Conservation (phyloP, 1,140 invertebrate genomes). For the Papilio polyxenes region DNA sequence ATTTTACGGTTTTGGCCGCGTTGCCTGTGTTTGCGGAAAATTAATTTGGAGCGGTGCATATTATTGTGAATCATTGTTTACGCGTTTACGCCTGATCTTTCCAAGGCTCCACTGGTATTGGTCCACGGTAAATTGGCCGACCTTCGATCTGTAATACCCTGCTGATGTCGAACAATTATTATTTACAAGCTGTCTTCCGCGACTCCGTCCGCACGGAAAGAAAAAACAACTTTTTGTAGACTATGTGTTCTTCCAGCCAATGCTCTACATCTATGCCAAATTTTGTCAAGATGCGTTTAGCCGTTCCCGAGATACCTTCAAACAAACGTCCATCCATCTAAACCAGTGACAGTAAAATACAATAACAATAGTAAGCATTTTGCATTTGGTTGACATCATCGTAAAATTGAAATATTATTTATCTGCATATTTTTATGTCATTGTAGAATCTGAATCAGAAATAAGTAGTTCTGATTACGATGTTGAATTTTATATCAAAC, state of each 20-base stretch:
- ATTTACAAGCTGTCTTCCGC: too few species aligned
- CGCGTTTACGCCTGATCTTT: not conserved
- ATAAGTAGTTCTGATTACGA: not conserved
- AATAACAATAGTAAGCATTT: too few species aligned
- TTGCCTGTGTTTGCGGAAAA: conserved; percentile 6
- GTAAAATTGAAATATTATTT: not conserved
- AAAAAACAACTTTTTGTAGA: too few species aligned
- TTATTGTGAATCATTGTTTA: conserved; percentile 19
- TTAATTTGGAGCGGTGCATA: conserved; percentile 19
- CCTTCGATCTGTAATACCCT: not conserved
- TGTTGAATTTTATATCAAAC: not conserved
- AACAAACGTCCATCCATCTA: too few species aligned
- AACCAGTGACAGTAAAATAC: not conserved
- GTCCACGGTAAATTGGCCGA: not conserved
- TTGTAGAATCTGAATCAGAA: not conserved
- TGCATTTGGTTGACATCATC: not conserved
- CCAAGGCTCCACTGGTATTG: not conserved
- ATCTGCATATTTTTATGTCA: not conserved
- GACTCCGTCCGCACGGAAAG: too few species aligned
- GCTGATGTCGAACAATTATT: not conserved
- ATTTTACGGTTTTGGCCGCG: conserved; percentile 28
- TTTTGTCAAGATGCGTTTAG: too few species aligned
- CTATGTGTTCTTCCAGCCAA: too few species aligned
- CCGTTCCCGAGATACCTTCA: too few species aligned
- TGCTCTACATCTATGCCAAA: too few species aligned